Evolutionary conservation across 2,797 vertebrate species (phyloP).

Genomic region (Myotis pilosus): DNA sequence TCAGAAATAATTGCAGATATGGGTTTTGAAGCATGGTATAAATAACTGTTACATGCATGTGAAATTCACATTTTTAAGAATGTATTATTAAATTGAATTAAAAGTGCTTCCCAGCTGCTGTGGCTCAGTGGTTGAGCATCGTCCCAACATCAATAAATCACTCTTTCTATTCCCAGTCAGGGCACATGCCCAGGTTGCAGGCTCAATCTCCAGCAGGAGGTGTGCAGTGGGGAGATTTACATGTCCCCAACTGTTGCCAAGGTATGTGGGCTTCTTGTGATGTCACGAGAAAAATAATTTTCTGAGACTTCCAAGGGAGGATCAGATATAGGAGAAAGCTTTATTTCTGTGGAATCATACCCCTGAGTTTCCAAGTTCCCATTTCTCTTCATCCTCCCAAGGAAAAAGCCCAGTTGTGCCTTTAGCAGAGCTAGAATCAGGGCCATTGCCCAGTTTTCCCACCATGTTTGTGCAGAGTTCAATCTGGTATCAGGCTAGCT

Average conservation of each 20-base stretch:
- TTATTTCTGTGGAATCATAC: neutral
- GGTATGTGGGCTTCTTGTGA: neutral
- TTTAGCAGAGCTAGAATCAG: neutral
- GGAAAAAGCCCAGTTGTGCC: neutral
- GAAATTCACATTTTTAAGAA: neutral
- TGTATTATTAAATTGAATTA: neutral
- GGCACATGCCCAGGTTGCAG: no score
- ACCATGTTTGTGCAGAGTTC: neutral
- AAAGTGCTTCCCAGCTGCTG: neutral
- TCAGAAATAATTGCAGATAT: neutral
- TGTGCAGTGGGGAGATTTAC: neutral
- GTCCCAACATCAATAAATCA: no score
- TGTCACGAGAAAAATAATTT: neutral
- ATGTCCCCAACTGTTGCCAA: neutral
- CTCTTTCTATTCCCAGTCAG: no score
- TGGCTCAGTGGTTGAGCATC: no score
- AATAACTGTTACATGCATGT: neutral
- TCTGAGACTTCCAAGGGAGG: neutral
- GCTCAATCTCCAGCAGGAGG: no score
- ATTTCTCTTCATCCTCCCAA: neutral
- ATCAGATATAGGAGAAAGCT: neutral
- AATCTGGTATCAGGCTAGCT: neutral
- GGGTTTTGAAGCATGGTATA: neutral
- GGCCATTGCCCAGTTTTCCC: neutral
- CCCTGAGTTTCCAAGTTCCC: neutral